phyloP scores from a whole-genome alignment of 2,797 vertebrate species.

The Lagocephalus sceleratus region DNA sequence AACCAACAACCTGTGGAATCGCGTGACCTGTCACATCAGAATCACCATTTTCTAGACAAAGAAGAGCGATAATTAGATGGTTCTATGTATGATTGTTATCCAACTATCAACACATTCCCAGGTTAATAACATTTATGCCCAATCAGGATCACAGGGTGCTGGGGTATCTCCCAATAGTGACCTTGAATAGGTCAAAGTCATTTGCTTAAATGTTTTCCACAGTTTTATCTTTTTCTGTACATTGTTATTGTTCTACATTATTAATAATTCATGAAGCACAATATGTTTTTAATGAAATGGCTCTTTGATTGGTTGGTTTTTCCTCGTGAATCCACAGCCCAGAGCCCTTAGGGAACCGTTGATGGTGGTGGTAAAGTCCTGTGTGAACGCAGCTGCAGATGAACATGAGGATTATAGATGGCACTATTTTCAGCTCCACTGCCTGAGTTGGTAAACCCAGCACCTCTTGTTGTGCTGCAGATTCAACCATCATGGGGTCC shows the following conservation, averaged over 20 bases:
- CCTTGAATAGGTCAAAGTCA: too few relatives aligned
- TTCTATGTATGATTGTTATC: too few relatives aligned
- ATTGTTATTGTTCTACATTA: neutral
- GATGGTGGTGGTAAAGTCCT: constrained; percentile 13
- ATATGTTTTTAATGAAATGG: constrained; percentile 11
- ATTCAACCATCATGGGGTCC: neutral
- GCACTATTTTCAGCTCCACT: constrained; percentile 11
- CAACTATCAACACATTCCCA: too few relatives aligned
- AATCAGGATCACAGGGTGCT: too few relatives aligned
- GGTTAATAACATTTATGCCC: too few relatives aligned
- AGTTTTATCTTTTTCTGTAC: too few relatives aligned
- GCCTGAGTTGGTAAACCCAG: neutral
- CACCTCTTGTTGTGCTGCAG: neutral
- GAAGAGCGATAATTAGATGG: too few relatives aligned
- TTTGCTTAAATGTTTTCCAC: too few relatives aligned
- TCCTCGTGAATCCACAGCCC: constrained; percentile 7
- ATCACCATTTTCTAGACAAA: too few relatives aligned
- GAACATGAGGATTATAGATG: constrained; percentile 32
- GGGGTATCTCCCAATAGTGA: too few relatives aligned
- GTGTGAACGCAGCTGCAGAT: constrained; percentile 22
- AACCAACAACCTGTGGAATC: constrained; percentile 14
- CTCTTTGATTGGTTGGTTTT: constrained; percentile 2
- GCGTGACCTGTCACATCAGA: neutral
- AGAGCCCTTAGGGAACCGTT: constrained; percentile 6
- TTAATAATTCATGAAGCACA: constrained; percentile 2